Evolutionary conservation across 1,140 invertebrate species (phyloP).

Genomic region (Meloidogyne exigua): DNA sequence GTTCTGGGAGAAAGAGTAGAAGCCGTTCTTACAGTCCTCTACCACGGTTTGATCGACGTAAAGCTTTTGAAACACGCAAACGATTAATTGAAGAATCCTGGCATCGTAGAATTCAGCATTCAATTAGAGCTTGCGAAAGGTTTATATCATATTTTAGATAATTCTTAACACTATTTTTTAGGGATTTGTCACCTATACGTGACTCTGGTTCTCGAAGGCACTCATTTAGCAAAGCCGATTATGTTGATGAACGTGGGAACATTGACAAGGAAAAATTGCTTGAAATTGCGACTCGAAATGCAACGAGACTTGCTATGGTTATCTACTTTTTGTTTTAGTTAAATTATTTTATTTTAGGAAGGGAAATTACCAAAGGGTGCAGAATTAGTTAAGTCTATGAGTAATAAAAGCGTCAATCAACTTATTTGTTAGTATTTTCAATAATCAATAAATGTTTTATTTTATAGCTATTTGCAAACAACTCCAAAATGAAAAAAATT

Average conservation of each 20-base stretch:
- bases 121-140: conserved; percentile 11
- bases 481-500: conserved; percentile 24
- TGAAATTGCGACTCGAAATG: conserved; percentile 37
- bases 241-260: conserved; percentile 18
- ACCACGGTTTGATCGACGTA: conserved; percentile 3
- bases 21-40: conserved; percentile 11
- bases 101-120: conserved; percentile 27
- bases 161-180: not conserved
- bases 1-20: not conserved
- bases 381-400: conserved; percentile 34
- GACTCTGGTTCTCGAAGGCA: not conserved
- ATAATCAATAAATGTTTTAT: not conserved
- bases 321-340: not conserved
- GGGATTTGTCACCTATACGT: not conserved
- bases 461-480: conserved; percentile 29
- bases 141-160: not conserved
- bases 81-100: conserved; percentile 24
- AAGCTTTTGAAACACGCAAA: conserved; percentile 16
- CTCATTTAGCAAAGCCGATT: conserved; percentile 15
- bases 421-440: conserved; percentile 27
- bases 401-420: conserved; percentile 31
- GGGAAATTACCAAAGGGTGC: conserved; percentile 36
- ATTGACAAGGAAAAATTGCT: conserved; percentile 36
- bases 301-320: conserved; percentile 37
- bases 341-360: conserved; percentile 24